Conservation (phyloP, 1,140 invertebrate species). For the Brachionus sp. region DNA sequence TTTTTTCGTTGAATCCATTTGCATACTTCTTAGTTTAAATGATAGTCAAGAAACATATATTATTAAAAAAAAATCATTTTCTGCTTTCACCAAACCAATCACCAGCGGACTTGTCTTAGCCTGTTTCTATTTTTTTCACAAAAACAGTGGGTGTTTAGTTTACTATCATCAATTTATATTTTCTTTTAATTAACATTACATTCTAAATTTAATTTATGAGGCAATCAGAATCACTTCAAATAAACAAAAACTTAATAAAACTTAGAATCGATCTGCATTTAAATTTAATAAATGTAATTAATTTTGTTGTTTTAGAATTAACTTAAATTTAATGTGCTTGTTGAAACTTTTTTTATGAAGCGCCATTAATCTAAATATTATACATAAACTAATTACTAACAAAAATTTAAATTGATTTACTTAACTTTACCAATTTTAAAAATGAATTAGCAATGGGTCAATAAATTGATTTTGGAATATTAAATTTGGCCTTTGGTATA, state of each 20-base stretch:
- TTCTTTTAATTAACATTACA: not conserved
- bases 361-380: not conserved
- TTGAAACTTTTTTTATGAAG: not conserved
- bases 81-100: not conserved
- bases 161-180: too few species aligned
- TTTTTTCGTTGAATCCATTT: not conserved
- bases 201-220: not conserved
- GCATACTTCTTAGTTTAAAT: not conserved
- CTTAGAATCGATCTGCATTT: not conserved
- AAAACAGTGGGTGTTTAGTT: too few species aligned
- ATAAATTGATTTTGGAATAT: not conserved
- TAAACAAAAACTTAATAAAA: not conserved
- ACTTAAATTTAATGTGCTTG: not conserved
- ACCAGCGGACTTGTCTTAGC: too few species aligned
- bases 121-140: too few species aligned
- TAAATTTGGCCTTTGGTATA: not conserved
- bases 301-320: not conserved
- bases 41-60: not conserved
- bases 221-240: not conserved
- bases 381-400: not conserved
- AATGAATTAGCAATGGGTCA: not conserved
- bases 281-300: not conserved
- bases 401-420: not conserved
- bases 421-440: not conserved
- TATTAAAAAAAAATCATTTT: not conserved